Conservation (phyloP, 2,888 invertebrate genomes). For the Dasypolia templi region DNA sequence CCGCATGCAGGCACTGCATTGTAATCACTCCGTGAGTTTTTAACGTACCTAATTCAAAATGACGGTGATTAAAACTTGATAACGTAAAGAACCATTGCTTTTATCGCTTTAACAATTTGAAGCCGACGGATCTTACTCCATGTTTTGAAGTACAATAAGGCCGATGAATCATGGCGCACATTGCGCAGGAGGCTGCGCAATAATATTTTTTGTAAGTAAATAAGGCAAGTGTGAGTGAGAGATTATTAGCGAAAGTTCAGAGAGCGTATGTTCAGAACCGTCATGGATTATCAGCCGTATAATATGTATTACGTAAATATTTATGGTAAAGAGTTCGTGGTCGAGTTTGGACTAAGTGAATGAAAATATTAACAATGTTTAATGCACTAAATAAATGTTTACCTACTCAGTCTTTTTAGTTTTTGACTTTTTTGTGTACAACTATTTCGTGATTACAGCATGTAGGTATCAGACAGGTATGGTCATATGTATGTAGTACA, state of each 20-base stretch:
- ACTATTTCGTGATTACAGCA: background rate
- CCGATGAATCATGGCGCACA: background rate
- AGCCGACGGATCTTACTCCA: background rate
- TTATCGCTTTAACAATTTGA: background rate
- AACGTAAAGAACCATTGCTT: background rate
- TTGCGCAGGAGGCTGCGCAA: background rate
- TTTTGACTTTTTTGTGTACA: background rate
- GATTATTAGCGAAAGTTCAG: background rate
- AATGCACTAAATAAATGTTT: conserved; percentile 29
- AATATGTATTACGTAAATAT: conserved; percentile 36
- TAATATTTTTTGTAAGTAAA: background rate
- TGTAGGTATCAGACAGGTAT: no score
- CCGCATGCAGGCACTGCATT: background rate
- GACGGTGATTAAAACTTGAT: background rate
- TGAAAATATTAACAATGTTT: conserved; percentile 40
- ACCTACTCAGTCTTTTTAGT: background rate
- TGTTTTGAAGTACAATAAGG: background rate
- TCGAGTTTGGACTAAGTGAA: conserved; percentile 73
- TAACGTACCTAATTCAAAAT: conserved; percentile 2
- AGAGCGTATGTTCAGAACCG: background rate
- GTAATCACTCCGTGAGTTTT: conserved; percentile 4
- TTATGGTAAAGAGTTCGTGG: conserved; percentile 51
- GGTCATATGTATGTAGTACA: no score
- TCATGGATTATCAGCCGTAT: background rate
- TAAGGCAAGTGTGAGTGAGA: background rate